Evolutionary conservation across 2,888 invertebrate species (phyloP).

Genomic region (Cybosia mesomella): DNA sequence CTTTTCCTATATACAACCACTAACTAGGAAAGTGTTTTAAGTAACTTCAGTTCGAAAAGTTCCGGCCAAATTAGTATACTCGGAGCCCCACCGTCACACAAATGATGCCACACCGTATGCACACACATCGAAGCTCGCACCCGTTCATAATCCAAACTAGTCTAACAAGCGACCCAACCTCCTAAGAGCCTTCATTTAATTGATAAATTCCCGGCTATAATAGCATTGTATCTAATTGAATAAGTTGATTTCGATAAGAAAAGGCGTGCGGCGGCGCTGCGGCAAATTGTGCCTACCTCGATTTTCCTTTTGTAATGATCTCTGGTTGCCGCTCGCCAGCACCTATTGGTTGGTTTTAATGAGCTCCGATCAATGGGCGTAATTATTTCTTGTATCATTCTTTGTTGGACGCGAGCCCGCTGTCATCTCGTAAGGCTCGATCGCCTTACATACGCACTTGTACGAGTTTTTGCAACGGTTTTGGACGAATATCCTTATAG

Average conservation of each 20-base stretch:
- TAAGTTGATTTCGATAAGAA: slow-evolving; percentile 76
- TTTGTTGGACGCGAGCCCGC: slow-evolving; percentile 76
- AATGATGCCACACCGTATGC: not conserved
- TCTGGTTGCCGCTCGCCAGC: slow-evolving; percentile 54
- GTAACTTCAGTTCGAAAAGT: too few species aligned
- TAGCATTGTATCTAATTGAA: slow-evolving; percentile 74
- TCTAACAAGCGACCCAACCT: slow-evolving; percentile 56
- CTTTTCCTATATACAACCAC: too few species aligned
- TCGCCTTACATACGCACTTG: slow-evolving; percentile 50
- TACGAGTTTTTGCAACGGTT: slow-evolving; percentile 73
- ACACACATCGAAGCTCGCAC: not conserved
- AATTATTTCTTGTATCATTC: slow-evolving; percentile 85
- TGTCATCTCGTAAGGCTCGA: slow-evolving; percentile 74
- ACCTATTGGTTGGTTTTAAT: slow-evolving; percentile 82
- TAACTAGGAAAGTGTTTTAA: too few species aligned
- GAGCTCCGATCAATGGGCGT: slow-evolving; percentile 85
- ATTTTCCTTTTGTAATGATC: slow-evolving; percentile 72
- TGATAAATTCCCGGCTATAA: slow-evolving; percentile 69
- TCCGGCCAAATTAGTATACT: too few species aligned
- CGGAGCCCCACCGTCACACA: not conserved
- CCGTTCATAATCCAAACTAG: slow-evolving; percentile 39
- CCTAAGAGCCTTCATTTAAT: slow-evolving; percentile 59
- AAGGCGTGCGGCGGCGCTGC: slow-evolving; percentile 76
- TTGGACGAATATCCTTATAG: slow-evolving; percentile 76
- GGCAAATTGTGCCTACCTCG: slow-evolving; percentile 77